phyloP scores from a whole-genome alignment of 1,140 invertebrate genomes.

The Oreohelix idahoensis region DNA sequence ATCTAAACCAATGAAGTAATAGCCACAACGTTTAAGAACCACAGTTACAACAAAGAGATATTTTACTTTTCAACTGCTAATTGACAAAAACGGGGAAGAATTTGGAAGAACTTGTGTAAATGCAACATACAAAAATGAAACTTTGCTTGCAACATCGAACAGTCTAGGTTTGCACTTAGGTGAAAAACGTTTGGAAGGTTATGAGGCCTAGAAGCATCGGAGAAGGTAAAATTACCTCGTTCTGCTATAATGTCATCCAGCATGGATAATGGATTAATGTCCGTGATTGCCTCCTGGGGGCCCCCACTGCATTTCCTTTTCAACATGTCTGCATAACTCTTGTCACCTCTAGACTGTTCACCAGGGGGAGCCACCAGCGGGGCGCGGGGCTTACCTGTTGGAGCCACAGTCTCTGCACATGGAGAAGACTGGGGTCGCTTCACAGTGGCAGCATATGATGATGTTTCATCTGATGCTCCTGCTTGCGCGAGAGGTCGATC shows the following conservation, averaged over 20 bases:
- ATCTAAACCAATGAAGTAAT: too few relatives aligned
- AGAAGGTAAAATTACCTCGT: constrained; percentile 26
- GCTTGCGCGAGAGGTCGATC: constrained; percentile 42
- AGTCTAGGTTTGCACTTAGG: constrained; percentile 5
- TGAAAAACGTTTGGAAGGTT: constrained; percentile 7
- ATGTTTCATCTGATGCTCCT: constrained; percentile 3
- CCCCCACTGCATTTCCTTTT: constrained; percentile 53
- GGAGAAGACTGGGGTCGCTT: constrained; percentile 39
- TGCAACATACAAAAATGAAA: background rate
- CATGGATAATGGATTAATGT: constrained; percentile 47
- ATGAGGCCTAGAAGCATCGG: constrained; percentile 3
- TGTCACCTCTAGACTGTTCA: constrained; percentile 17
- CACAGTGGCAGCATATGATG: constrained; percentile 49
- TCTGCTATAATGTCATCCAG: constrained; percentile 53
- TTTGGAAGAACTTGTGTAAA: background rate
- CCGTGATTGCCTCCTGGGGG: constrained; percentile 48
- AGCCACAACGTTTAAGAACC: too few relatives aligned
- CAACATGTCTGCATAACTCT: constrained; percentile 65
- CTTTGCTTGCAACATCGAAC: background rate
- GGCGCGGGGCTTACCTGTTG: constrained; percentile 61
- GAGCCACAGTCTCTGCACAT: constrained; percentile 36
- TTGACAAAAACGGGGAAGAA: background rate
- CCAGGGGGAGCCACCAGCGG: constrained; percentile 42
- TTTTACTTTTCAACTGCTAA: background rate
- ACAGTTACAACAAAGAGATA: background rate